Base-by-base conservation (phyloP, 1,140 invertebrate genomes). In the Palaemon carinicauda region DNA sequence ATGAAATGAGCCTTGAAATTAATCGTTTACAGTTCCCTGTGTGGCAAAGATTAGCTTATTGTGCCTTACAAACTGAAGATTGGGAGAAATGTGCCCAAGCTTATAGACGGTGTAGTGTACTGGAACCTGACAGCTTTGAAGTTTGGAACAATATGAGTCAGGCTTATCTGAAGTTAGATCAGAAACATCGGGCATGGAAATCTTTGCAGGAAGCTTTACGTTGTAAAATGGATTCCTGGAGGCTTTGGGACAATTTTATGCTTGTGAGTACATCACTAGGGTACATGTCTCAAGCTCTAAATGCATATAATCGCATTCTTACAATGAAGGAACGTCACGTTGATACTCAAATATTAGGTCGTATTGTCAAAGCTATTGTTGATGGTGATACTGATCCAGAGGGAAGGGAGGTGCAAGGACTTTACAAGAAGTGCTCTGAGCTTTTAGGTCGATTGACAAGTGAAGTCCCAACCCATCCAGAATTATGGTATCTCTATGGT, bases 141-240 rank as follows among this genome's bases (percentile, higher is more conserved):
- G 97, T 96, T 0, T 99, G 98, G 98, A 99, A 98, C 92, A 99
- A 99, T 92, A 92, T 99, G 75, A 96, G 97, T 15, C 97, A 98
- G 91, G 96, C 96, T 5, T 97, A 98, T 90, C 95, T 98, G 10
- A 96, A 97, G 90, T 92, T 96, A 77, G 95, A 96, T 0, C 95
- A 99, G 89, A 98, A 98, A 92, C 90, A 93, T 15, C 93, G 96
- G 88, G 98, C 97, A 0, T 96, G 96, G 92, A 94, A 94, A 78
- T 94, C 96, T 24, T 91, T 98, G 0, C 94, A 96, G 89, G 98
- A 99, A 92, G 96, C 98, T 0, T 91, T 98, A 0, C 96, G 97
- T 91, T 98, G 95, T 89, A 97, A 98, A 92, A 98, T 95, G 92
- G 97, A 98, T 88, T 96, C 97, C 91, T 99, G 98, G 97, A 96